Percentiles rank a stretch among this genome's conserved stretches.
Evolutionary conservation across 2,797 vertebrate species (phyloP).

Genomic region (Hydrophis major): DNA sequence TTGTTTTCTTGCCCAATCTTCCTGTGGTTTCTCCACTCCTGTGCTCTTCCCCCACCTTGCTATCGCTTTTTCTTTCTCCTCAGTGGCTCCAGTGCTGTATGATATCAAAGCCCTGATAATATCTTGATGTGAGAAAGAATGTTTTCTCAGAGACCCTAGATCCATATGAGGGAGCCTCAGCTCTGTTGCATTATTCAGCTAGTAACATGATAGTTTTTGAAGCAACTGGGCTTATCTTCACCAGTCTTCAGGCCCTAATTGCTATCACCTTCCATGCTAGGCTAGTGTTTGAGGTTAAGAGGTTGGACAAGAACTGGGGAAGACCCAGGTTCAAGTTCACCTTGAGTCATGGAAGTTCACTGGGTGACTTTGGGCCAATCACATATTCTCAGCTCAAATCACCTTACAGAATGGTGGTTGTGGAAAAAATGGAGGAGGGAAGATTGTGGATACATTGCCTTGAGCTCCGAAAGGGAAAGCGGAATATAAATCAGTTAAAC

Average conservation of each 20-base stretch:
- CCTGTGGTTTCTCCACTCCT: slow-evolving; percentile 14
- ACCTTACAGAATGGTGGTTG: not conserved
- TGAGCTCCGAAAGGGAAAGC: not conserved
- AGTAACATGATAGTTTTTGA: not conserved
- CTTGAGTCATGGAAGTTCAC: not conserved
- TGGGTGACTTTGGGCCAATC: not conserved
- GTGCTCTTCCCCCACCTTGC: slow-evolving; percentile 34
- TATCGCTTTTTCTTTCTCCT: slow-evolving; percentile 6
- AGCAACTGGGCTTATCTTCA: not conserved
- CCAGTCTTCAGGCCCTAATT: not conserved
- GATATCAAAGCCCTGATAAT: slow-evolving; percentile 48
- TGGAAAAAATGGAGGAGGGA: not conserved
- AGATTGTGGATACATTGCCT: not conserved
- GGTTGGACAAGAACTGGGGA: not conserved
- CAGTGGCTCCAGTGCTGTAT: slow-evolving; percentile 29
- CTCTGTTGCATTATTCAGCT: not conserved
- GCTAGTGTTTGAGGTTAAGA: not conserved
- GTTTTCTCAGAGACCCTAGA: not conserved
- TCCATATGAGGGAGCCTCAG: not conserved
- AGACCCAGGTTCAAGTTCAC: not conserved
- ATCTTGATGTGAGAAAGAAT: slow-evolving; percentile 40
- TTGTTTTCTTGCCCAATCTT: slow-evolving; percentile 66
- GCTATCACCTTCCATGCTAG: not conserved
- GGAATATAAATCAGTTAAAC: not conserved
- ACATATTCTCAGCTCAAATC: not conserved